phyloP scores from a whole-genome alignment of 2,113 vertebrate genomes.

The Damaliscus lunatus region DNA sequence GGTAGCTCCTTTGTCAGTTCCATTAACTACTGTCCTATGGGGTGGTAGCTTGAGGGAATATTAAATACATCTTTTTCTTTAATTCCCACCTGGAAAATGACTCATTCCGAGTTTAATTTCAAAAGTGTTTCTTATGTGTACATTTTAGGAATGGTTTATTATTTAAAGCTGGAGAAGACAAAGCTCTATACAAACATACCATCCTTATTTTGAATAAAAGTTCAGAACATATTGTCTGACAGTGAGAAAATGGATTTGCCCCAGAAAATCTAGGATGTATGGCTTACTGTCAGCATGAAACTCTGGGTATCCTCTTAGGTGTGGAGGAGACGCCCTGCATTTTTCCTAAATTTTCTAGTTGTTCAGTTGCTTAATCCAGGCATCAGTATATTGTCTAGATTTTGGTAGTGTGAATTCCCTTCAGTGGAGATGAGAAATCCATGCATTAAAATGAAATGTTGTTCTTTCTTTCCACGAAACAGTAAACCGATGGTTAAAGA shows the following conservation, averaged over 20 bases:
- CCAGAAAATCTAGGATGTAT: neutral
- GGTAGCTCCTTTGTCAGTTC: neutral
- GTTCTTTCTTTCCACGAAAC: neutral
- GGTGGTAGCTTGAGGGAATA: neutral
- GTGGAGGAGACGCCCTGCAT: neutral
- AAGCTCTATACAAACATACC: neutral
- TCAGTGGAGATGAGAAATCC: neutral
- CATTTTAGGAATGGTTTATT: neutral
- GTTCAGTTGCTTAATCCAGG: neutral
- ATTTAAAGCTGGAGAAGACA: neutral
- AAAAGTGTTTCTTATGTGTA: neutral
- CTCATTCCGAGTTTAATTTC: neutral
- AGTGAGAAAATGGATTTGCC: neutral
- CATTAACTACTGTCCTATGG: neutral
- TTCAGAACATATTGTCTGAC: neutral
- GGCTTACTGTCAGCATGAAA: neutral
- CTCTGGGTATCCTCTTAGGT: neutral
- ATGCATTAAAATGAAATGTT: neutral
- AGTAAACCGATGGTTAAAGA: neutral
- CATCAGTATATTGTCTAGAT: conserved; percentile 6
- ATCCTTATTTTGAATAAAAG: conserved; percentile 26
- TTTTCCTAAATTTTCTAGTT: neutral
- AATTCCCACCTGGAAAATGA: neutral
- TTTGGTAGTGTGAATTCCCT: neutral
- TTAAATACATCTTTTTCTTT: neutral